Evolutionary conservation across 2,797 vertebrate genomes (phyloP).

Genomic region (Falco peregrinus): DNA sequence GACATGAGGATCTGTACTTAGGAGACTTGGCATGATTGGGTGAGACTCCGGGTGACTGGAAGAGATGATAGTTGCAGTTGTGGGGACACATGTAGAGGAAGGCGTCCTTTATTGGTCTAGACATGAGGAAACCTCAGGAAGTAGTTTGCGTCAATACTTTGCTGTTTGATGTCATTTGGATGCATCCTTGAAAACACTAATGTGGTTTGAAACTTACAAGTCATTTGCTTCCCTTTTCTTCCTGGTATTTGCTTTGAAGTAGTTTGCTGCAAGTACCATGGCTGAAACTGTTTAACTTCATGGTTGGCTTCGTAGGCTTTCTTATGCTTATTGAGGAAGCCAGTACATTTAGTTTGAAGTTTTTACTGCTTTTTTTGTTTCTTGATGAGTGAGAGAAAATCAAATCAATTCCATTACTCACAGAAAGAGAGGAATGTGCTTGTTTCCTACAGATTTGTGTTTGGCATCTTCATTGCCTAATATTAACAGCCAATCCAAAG

Average conservation of each 20-base stretch:
- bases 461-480: not conserved
- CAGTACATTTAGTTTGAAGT: not conserved
- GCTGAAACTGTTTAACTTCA: not conserved
- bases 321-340: not conserved
- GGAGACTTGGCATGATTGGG: not conserved
- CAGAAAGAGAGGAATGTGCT: not conserved
- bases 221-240: not conserved
- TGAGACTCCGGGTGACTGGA: not conserved
- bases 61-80: not conserved
- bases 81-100: not conserved
- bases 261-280: not conserved
- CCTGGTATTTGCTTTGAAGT: not conserved
- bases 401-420: not conserved
- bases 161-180: not conserved
- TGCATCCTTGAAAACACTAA: not conserved
- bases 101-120: not conserved
- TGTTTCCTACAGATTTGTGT: not conserved
- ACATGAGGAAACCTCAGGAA: not conserved
- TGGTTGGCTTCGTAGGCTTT: not conserved
- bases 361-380: not conserved
- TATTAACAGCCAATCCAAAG: not conserved
- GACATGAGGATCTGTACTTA: not conserved
- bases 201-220: not conserved
- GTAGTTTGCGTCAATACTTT: not conserved
- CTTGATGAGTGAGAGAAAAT: not conserved